These are phyloP conservation scores for Callitettix versicolor DNA, from an alignment of 1,140 invertebrate genomes.

Conservation along the genomic window DNA sequence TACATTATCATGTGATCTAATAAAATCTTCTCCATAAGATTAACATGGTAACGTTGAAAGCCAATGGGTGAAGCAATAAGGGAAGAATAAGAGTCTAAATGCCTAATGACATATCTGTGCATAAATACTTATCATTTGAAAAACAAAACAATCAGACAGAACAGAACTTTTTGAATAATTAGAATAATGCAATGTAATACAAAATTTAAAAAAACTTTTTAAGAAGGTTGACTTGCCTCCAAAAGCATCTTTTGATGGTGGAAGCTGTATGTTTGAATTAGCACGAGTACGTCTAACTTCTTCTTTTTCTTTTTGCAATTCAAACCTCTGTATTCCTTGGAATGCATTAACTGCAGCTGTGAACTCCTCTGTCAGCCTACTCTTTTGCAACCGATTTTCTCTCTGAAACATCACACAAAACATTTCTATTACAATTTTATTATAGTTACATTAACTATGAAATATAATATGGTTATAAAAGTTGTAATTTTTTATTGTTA, in stretches of 20 bases:
- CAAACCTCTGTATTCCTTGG: constrained; percentile 63
- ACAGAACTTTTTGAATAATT: too few relatives aligned
- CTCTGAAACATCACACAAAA: constrained; percentile 46
- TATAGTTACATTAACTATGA: background rate
- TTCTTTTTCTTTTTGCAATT: constrained; percentile 75
- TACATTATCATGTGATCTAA: too few relatives aligned
- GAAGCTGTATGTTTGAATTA: constrained; percentile 17
- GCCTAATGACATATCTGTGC: too few relatives aligned
- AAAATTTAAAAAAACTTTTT: background rate
- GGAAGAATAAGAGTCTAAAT: too few relatives aligned
- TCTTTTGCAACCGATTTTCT: constrained; percentile 81
- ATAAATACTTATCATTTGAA: too few relatives aligned
- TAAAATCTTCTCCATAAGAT: too few relatives aligned
- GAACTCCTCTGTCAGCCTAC: constrained; percentile 89
- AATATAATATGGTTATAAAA: background rate
- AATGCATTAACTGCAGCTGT: constrained; percentile 84
- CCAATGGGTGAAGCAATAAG: too few relatives aligned
- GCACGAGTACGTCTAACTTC: constrained; percentile 43
- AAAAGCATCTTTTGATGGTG: constrained; percentile 20
- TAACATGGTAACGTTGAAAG: too few relatives aligned
- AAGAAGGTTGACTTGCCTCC: constrained; percentile 3
- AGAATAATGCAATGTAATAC: too few relatives aligned
- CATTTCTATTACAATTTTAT: constrained; percentile 7
- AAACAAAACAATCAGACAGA: too few relatives aligned
- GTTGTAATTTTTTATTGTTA: background rate